Percentiles rank a stretch among this genome's conserved stretches.
These are phyloP conservation scores for Amphipyra berbera DNA, from an alignment of 2,888 invertebrate genomes.

Conservation along the genomic window DNA sequence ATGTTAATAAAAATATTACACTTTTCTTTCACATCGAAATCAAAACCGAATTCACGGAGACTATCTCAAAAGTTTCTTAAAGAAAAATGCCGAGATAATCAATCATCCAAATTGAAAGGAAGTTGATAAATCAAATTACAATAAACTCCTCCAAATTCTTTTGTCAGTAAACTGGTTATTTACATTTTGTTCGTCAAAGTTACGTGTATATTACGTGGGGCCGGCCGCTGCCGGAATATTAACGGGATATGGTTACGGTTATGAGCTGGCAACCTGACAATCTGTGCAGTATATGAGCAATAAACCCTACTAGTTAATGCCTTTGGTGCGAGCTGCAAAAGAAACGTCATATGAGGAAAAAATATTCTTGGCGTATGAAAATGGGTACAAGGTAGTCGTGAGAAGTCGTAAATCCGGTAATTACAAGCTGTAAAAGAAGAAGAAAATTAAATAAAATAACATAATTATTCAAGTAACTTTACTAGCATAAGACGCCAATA, in stretches of 20 bases:
- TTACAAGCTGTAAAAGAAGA: too few species aligned
- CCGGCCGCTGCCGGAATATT: constrained; percentile 38
- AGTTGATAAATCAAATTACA: constrained; percentile 17
- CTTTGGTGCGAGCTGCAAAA: constrained; percentile 1
- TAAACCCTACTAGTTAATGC: constrained; percentile 34
- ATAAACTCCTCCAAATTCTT: constrained; percentile 1
- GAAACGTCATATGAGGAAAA: constrained; percentile 18
- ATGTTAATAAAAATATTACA: too few species aligned
- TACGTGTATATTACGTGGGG: constrained; percentile 9
- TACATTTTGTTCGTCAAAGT: constrained; percentile 27
- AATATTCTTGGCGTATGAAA: too few species aligned
- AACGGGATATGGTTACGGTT: constrained; percentile 23
- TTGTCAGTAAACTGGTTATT: constrained; percentile 7
- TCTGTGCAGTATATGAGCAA: constrained; percentile 27
- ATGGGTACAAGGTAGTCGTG: background rate
- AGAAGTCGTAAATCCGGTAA: too few species aligned
- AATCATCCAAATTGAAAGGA: constrained; percentile 15
- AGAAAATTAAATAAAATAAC: too few species aligned
- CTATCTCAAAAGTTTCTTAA: too few species aligned
- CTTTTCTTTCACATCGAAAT: too few species aligned
- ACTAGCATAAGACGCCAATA: too few species aligned
- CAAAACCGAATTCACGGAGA: too few species aligned
- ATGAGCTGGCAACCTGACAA: constrained; percentile 42
- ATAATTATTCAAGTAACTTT: too few species aligned
- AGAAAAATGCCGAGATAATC: constrained; percentile 13